These are phyloP conservation scores for Octodon degus DNA, from an alignment of 2,113 vertebrate genomes.

Conservation along the genomic window DNA sequence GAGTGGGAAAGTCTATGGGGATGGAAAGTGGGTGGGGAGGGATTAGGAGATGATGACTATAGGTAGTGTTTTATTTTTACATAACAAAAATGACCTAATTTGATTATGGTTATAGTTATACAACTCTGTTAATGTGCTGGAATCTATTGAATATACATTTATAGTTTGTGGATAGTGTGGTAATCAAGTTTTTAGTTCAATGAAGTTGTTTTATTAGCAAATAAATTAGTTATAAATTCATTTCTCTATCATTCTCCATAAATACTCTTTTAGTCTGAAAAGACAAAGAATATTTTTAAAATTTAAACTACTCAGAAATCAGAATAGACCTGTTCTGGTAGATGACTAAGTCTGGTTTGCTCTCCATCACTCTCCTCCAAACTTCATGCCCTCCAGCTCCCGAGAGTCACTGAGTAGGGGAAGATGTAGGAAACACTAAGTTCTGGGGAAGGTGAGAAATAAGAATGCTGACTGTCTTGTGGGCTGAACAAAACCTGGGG, in stretches of 20 bases:
- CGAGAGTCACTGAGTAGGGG: neutral
- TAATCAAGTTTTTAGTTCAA: neutral
- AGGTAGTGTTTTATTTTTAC: neutral
- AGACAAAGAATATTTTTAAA: neutral
- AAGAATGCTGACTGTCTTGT: neutral
- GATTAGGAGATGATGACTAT: neutral
- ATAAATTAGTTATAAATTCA: neutral
- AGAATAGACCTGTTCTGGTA: neutral
- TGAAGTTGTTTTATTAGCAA: neutral
- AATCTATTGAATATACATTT: neutral
- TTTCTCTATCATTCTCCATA: neutral
- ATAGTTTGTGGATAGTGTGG: neutral
- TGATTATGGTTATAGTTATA: neutral
- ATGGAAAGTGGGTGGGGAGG: neutral
- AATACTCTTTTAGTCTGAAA: neutral
- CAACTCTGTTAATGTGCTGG: neutral
- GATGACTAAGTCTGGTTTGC: neutral
- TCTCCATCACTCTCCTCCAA: neutral
- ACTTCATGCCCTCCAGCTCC: neutral
- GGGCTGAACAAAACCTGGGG: neutral
- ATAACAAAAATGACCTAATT: neutral
- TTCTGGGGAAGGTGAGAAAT: neutral
- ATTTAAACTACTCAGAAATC: conserved; percentile 42
- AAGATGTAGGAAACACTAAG: neutral
- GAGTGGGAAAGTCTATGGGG: neutral